These are phyloP conservation scores for Leucoraja ocellata DNA, from an alignment of 2,797 vertebrate genomes.

Conservation along the genomic window DNA sequence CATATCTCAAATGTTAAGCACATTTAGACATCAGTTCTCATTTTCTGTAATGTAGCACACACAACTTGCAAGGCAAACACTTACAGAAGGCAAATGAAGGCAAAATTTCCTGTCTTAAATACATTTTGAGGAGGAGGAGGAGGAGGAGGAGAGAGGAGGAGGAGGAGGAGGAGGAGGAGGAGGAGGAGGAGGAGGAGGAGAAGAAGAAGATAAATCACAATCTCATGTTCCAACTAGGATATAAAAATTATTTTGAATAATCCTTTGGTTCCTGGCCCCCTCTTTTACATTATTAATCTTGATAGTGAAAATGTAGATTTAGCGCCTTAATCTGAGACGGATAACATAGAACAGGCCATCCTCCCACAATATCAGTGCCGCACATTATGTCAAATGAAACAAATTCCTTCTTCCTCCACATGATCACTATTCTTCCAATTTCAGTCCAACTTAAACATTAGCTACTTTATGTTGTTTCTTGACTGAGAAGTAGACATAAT, in stretches of 20 bases:
- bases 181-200: no score
- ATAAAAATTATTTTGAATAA: not conserved
- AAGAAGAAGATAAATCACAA: not conserved
- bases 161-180: no score
- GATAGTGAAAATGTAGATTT: not conserved
- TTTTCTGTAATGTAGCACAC: not conserved
- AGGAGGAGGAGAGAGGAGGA: no score
- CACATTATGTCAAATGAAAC: no score
- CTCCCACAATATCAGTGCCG: no score
- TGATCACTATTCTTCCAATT: no score
- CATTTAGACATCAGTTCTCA: not conserved
- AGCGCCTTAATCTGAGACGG: not conserved
- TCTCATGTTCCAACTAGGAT: not conserved
- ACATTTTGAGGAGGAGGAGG: no score
- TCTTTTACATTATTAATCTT: not conserved
- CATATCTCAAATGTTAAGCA: not conserved
- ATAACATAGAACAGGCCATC: no score
- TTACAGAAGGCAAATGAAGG: not conserved
- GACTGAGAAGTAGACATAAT: no score
- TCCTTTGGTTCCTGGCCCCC: not conserved
- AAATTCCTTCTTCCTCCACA: no score
- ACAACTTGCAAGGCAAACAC: not conserved
- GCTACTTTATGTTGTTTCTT: no score
- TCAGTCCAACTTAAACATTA: no score
- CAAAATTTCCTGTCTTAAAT: not conserved